Evolutionary conservation across 2,888 invertebrate species (phyloP), one percentile per base, ranked within the genome.

Genomic region (Dilophus febrilis): DNA sequence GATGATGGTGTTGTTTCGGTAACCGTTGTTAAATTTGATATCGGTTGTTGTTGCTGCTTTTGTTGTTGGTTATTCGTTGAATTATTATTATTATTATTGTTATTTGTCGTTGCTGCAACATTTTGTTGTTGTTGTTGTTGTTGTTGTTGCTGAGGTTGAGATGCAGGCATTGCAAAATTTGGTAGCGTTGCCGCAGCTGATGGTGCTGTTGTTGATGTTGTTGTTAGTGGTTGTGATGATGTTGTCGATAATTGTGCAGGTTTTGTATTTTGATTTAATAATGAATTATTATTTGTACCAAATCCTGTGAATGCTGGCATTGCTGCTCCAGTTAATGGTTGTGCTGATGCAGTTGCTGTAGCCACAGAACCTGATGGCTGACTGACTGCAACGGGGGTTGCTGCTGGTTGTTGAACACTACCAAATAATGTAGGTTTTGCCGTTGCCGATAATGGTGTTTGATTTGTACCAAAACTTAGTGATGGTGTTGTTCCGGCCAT

Each of bases 1-100:
- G 57, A 52, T 12, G 62, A 50, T 8, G 53, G 48, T 30, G 42
- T 45, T 17, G 4, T 29, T n/a, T n/a, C n/a, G n/a, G n/a, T n/a
- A 37, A 4, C 11, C 3, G 11, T 12, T 12, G n/a, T 29, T 29
- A 12, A 29, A 29, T 12, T 29, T 29, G n/a, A 12, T 29, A 4
- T 4, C 12, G n/a, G 18, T 10, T 2, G 7, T 18, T 18, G 22
- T 19, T 18, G 34, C 5, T 22, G 22, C n/a, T 18, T 7, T 7
- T 2, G 18, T 10, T 34, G 18, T 11, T 11, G 38, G 18, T 35
- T 11, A 10, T 3, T 29, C 4, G n/a, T 29, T 29, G n/a, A 29
- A 29, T 4, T 11, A 29, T 5, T 34, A 18, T 18, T 7, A 34
- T 18, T 5, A 34, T n/a, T n/a, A n/a, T n/a, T n/a, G n/a, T n/a